Evolutionary conservation across 2,113 vertebrate species (phyloP).

Genomic region (Apus apus): DNA sequence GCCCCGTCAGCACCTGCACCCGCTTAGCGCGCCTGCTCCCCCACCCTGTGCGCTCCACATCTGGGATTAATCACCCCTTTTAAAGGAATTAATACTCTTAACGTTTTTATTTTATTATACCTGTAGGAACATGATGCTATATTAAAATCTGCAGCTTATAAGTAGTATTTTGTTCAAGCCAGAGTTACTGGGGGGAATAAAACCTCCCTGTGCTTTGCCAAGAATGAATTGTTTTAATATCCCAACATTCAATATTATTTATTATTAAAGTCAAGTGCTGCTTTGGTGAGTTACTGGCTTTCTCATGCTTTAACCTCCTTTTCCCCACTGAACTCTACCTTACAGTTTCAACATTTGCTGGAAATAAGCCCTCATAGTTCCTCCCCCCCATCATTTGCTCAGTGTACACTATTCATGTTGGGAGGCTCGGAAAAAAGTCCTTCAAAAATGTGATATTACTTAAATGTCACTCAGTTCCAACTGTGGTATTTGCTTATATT

Average conservation of each 20-base stretch:
- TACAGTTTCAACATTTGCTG: not conserved
- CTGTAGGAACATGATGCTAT: slow-evolving; percentile 79
- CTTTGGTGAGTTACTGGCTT: slow-evolving; percentile 74
- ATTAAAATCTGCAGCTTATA: slow-evolving; percentile 78
- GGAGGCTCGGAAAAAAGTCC: not conserved
- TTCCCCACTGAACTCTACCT: slow-evolving; percentile 47
- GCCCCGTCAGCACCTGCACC: slow-evolving; percentile 78
- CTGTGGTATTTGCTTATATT: slow-evolving; percentile 31
- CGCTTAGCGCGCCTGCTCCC: slow-evolving; percentile 15
- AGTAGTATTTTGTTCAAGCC: slow-evolving; percentile 75
- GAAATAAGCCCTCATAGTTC: not conserved
- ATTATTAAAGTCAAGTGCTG: slow-evolving; percentile 76
- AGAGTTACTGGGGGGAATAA: slow-evolving; percentile 75
- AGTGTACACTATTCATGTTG: not conserved
- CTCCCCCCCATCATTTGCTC: not conserved
- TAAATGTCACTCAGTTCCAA: slow-evolving; percentile 47
- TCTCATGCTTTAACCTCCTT: slow-evolving; percentile 63
- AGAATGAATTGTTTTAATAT: slow-evolving; percentile 88
- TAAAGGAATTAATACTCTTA: slow-evolving; percentile 83
- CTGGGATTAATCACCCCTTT: slow-evolving; percentile 80
- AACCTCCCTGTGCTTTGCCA: slow-evolving; percentile 73
- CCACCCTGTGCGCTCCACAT: slow-evolving; percentile 56
- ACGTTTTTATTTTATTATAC: slow-evolving; percentile 81
- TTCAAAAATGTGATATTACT: slow-evolving; percentile 28
- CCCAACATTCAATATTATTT: slow-evolving; percentile 83